Conservation (phyloP, 1,140 invertebrate species). For the Lepidostoma basale region DNA sequence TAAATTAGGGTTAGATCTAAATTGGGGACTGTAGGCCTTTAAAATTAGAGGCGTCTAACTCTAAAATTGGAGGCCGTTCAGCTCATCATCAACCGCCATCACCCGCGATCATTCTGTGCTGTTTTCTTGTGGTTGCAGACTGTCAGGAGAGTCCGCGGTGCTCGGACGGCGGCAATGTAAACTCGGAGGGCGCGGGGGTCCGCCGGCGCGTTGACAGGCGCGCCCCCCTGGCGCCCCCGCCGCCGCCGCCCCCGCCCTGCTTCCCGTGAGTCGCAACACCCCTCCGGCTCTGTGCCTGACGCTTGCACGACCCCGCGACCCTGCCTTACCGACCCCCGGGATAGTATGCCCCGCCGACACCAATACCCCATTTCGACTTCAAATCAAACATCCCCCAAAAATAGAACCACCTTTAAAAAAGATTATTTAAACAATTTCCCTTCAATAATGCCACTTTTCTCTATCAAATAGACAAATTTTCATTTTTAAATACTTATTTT, state of each 20-base stretch:
- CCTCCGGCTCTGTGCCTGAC: constrained; percentile 45
- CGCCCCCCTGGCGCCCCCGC: constrained; percentile 43
- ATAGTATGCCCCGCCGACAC: neutral
- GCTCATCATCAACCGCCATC: constrained; percentile 42
- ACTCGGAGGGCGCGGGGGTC: constrained; percentile 51
- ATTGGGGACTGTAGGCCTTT: too few relatives aligned
- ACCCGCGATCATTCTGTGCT: constrained; percentile 8
- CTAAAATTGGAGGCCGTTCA: too few relatives aligned
- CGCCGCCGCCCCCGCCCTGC: constrained; percentile 25
- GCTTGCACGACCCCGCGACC: constrained; percentile 10
- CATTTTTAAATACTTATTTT: neutral
- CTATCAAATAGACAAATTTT: neutral
- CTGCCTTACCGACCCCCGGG: constrained; percentile 14
- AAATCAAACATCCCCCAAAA: neutral
- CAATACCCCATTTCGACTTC: too few relatives aligned
- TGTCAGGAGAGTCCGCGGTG: constrained; percentile 51
- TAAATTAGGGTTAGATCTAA: too few relatives aligned
- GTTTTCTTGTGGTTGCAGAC: constrained; percentile 53
- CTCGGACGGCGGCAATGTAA: constrained; percentile 61
- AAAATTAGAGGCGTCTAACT: too few relatives aligned
- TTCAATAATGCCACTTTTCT: neutral
- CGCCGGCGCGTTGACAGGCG: constrained; percentile 47
- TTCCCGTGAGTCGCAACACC: constrained; percentile 47
- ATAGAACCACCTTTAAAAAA: neutral
- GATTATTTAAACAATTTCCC: neutral